Evolutionary conservation across 1,140 invertebrate species (phyloP).

Genomic region (Diuraphis noxia): DNA sequence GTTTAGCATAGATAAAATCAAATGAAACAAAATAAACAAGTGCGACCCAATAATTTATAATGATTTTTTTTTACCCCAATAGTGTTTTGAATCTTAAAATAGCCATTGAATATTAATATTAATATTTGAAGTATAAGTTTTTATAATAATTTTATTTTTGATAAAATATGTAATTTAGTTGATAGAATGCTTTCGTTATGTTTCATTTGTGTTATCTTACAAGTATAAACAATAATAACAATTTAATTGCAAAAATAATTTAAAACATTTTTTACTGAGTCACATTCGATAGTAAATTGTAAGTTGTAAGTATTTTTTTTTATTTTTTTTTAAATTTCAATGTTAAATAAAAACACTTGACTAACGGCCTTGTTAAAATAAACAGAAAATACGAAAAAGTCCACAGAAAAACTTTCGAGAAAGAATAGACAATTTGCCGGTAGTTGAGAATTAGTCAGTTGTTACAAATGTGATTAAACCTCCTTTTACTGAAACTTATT

Average conservation of each 20-base stretch:
- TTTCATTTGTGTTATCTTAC: background rate
- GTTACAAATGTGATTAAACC: background rate
- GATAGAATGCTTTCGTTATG: background rate
- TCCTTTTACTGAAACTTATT: background rate
- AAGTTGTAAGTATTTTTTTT: too few species aligned
- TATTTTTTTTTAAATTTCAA: background rate
- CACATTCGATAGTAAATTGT: background rate
- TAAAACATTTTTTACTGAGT: background rate
- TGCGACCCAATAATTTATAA: too few species aligned
- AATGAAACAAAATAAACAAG: too few species aligned
- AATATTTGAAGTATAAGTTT: too few species aligned
- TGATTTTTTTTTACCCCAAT: background rate
- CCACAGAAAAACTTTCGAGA: background rate
- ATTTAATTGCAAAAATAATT: background rate
- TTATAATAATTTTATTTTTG: too few species aligned
- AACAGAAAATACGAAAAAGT: slow-evolving; percentile 11
- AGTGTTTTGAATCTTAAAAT: background rate
- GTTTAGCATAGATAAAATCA: too few species aligned
- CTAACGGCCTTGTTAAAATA: background rate
- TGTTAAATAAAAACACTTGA: background rate
- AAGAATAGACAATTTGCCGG: background rate
- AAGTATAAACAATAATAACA: background rate
- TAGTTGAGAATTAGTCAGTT: background rate
- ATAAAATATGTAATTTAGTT: background rate
- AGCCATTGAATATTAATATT: background rate